Evolutionary conservation across 64 coral and sea anemone species (phyloP).

Genomic region (Pocillopora verrucosa): DNA sequence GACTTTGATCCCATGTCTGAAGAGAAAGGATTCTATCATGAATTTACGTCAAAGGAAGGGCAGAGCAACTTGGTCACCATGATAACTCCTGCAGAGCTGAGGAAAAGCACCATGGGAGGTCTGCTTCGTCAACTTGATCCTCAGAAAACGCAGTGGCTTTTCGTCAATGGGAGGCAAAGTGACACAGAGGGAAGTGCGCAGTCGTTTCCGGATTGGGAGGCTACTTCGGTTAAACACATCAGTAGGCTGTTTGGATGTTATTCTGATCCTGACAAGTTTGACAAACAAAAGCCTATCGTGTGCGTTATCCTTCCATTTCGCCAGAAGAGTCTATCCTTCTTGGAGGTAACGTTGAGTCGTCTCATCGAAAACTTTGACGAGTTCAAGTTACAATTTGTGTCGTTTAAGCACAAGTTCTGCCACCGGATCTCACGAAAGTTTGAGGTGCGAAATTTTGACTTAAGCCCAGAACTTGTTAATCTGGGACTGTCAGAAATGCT

Average conservation of each 20-base stretch:
- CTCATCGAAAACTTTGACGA: slow-evolving; percentile 67
- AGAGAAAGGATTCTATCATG: slow-evolving; percentile 71
- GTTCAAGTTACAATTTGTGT: slow-evolving; percentile 33
- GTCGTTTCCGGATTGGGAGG: slow-evolving; percentile 58
- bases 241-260: slow-evolving; percentile 66
- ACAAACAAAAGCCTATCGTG: slow-evolving; percentile 65
- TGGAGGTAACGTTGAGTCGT: slow-evolving; percentile 54
- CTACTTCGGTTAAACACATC: slow-evolving; percentile 57
- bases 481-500: slow-evolving; percentile 50
- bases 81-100: slow-evolving; percentile 67
- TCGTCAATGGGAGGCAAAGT: slow-evolving; percentile 74
- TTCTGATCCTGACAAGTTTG: slow-evolving; percentile 80
- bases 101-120: background rate
- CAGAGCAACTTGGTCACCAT: slow-evolving; percentile 58
- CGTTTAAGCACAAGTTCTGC: background rate
- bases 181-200: slow-evolving; percentile 40
- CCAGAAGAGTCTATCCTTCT: slow-evolving; percentile 15
- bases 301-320: slow-evolving; percentile 67
- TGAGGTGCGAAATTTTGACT: slow-evolving; percentile 14
- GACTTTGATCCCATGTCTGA: slow-evolving; percentile 82
- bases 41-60: slow-evolving; percentile 57
- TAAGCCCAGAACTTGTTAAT: slow-evolving; percentile 31
- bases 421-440: slow-evolving; percentile 10
- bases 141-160: slow-evolving; percentile 63
- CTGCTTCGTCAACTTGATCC: slow-evolving; percentile 58